Conservation (phyloP, 2,888 invertebrate species). For the Sarcophaga caerulescens region DNA sequence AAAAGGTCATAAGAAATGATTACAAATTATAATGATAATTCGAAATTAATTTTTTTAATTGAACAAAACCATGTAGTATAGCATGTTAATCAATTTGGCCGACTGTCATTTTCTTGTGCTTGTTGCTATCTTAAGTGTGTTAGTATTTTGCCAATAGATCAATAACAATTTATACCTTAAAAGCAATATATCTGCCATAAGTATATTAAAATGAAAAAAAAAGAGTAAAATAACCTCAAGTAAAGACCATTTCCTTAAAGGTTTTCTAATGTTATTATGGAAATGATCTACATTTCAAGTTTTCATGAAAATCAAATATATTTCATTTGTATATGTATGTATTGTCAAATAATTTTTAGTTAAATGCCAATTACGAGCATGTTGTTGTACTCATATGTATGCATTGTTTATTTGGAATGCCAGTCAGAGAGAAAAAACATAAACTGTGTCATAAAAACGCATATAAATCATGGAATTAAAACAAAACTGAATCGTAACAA, state of each 20-base stretch:
- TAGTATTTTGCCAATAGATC: too few species aligned
- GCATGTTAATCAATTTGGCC: too few species aligned
- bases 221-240: too few species aligned
- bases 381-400: not conserved
- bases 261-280: not conserved
- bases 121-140: too few species aligned
- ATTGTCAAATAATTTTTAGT: constrained; percentile 53
- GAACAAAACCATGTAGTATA: too few species aligned
- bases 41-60: too few species aligned
- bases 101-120: too few species aligned
- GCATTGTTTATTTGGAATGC: constrained; percentile 6
- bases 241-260: not conserved
- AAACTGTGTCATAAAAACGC: constrained; percentile 51
- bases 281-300: not conserved
- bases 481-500: constrained; percentile 21
- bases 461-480: constrained; percentile 48
- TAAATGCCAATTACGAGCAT: constrained; percentile 61
- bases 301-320: constrained; percentile 12
- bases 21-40: too few species aligned
- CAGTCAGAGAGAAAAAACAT: not conserved
- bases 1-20: too few species aligned
- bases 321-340: not conserved
- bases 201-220: too few species aligned
- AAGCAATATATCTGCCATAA: too few species aligned
- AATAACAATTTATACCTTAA: too few species aligned